A percentile compares a stretch with the other conserved stretches of the same genome.
These are phyloP conservation scores for Ferdinandea cuprea DNA, from an alignment of 2,888 invertebrate genomes.

Conservation along the genomic window DNA sequence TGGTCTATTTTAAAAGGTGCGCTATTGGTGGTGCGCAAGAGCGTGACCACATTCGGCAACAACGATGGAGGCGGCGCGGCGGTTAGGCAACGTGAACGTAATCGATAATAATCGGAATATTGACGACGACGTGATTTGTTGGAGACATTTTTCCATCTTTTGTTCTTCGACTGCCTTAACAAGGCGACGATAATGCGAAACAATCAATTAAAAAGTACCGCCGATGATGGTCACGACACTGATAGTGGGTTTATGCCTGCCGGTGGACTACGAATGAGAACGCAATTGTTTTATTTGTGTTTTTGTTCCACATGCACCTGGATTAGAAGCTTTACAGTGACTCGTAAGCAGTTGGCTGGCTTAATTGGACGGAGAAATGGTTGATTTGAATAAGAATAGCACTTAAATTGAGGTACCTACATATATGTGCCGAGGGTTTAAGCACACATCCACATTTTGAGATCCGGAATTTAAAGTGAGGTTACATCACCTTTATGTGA, in stretches of 20 bases:
- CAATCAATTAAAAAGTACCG: constrained; percentile 72
- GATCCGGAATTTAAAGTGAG: no score
- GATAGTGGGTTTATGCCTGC: constrained; percentile 30
- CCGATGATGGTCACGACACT: constrained; percentile 61
- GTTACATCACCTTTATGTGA: no score
- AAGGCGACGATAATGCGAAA: constrained; percentile 70
- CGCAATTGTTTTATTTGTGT: constrained; percentile 11
- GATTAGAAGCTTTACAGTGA: constrained; percentile 23
- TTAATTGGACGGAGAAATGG: constrained; percentile 57
- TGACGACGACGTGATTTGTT: constrained; percentile 73
- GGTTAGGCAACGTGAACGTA: constrained; percentile 60
- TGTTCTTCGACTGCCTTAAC: constrained; percentile 54
- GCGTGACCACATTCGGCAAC: constrained; percentile 56
- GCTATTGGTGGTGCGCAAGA: constrained; percentile 66
- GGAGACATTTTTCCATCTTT: constrained; percentile 70
- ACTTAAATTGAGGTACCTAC: constrained; percentile 61
- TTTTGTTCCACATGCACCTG: constrained; percentile 47
- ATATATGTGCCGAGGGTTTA: no score
- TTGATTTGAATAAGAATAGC: constrained; percentile 63
- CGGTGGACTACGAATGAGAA: constrained; percentile 41
- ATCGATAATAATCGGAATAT: constrained; percentile 72
- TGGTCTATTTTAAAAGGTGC: constrained; percentile 75
- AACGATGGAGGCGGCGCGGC: no score
- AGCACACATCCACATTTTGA: no score
- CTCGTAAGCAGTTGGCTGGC: constrained; percentile 18